Evolutionary conservation across 2,888 invertebrate genomes (phyloP).

Genomic region (Entomobrya proxima): DNA sequence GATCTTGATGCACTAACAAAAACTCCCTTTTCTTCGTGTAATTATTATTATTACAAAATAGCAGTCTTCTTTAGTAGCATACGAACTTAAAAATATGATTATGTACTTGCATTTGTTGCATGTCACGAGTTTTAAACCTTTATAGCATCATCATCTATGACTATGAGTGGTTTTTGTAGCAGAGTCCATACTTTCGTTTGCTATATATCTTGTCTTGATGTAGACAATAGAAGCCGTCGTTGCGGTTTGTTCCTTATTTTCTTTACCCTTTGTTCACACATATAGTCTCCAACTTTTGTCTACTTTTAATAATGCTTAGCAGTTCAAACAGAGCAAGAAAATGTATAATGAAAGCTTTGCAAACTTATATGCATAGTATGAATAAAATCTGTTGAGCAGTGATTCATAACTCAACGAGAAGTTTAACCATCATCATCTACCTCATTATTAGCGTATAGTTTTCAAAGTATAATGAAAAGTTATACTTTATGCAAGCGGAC

Average conservation of each 20-base stretch:
- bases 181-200: not conserved
- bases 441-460: constrained; percentile 41
- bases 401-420: too few relatives aligned
- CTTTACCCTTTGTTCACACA: not conserved
- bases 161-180: not conserved
- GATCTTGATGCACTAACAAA: not conserved
- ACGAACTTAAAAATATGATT: too few relatives aligned
- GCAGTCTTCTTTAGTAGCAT: not conserved
- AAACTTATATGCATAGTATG: too few relatives aligned
- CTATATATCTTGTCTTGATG: not conserved
- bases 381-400: too few relatives aligned
- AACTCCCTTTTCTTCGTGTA: not conserved
- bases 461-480: constrained; percentile 9
- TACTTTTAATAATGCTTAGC: too few relatives aligned
- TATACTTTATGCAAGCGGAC: constrained; percentile 23
- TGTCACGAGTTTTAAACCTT: not conserved
- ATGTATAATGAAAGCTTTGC: too few relatives aligned
- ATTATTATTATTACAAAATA: not conserved
- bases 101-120: constrained; percentile 20
- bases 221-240: not conserved
- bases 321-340: too few relatives aligned
- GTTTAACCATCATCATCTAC: not conserved
- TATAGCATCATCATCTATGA: not conserved
- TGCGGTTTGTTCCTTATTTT: not conserved
- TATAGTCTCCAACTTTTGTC: too few relatives aligned